A percentile compares a stretch with the other conserved stretches of the same genome.
These are phyloP conservation scores for Drosophila nasuta DNA, from an alignment of 1,140 invertebrate genomes.

Conservation along the genomic window DNA sequence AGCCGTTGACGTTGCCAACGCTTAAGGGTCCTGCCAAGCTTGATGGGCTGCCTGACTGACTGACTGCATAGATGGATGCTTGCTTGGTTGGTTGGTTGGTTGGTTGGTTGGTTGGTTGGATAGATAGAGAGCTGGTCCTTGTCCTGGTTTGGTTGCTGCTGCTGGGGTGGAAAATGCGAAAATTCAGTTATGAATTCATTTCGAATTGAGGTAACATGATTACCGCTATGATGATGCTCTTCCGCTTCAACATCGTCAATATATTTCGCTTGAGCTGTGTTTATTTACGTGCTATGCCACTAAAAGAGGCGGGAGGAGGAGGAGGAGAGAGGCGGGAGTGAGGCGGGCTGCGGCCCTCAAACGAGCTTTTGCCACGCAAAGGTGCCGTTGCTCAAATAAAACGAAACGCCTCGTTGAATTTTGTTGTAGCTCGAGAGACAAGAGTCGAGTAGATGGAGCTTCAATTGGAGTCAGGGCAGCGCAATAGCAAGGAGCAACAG, in stretches of 20 bases:
- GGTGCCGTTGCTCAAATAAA: conserved; percentile 78
- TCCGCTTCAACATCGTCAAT: conserved; percentile 81
- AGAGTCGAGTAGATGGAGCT: conserved; percentile 15
- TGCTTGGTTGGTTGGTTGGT: conserved; percentile 21
- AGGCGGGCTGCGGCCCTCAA: conserved; percentile 33
- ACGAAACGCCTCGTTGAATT: conserved; percentile 77
- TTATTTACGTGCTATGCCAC: conserved; percentile 71
- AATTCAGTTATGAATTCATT: conserved; percentile 85
- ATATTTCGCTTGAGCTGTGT: conserved; percentile 81
- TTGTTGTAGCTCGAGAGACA: conserved; percentile 41
- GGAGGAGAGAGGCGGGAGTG: background rate
- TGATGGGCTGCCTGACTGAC: background rate
- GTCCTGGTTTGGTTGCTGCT: background rate
- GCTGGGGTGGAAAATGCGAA: conserved; percentile 67
- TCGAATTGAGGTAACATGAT: conserved; percentile 85
- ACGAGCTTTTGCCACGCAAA: conserved; percentile 80
- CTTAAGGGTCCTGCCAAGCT: conserved; percentile 30
- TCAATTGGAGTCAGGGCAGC: background rate
- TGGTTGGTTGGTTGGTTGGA: conserved; percentile 29
- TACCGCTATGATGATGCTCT: conserved; percentile 84
- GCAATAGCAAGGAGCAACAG: no score
- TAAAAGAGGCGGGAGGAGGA: no score
- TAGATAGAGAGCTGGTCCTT: conserved; percentile 10
- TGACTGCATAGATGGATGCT: conserved; percentile 31
- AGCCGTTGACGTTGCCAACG: conserved; percentile 43